Conservation (phyloP, 2,113 vertebrate species). For the Sinosuthora webbiana region DNA sequence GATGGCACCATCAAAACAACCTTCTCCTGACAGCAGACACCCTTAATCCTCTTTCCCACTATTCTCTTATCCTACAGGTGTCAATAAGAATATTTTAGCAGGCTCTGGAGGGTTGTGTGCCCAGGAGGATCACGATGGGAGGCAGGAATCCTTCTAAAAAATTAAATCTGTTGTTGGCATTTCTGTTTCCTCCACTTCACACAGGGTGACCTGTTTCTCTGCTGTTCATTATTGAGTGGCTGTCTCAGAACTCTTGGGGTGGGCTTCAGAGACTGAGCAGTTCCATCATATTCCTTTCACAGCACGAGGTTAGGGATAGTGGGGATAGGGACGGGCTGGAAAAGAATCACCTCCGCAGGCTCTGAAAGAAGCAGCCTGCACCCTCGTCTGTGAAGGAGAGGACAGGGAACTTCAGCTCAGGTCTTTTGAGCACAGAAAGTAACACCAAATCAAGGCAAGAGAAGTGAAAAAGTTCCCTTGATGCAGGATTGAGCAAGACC, state of each 20-base stretch:
- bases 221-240: neutral
- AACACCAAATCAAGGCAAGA: neutral
- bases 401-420: neutral
- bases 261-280: neutral
- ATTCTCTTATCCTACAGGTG: neutral
- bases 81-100: neutral
- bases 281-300: neutral
- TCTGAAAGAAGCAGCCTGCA: neutral
- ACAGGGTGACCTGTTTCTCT: neutral
- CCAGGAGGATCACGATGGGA: neutral
- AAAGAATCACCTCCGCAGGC: neutral
- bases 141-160: neutral
- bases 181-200: neutral
- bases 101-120: neutral
- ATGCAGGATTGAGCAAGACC: neutral
- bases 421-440: neutral
- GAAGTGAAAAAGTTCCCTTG: neutral
- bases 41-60: neutral
- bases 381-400: neutral
- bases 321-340: neutral
- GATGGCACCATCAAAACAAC: neutral
- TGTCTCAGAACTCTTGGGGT: neutral
- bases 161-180: neutral
- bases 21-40: neutral
- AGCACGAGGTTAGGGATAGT: neutral